A percentile compares a stretch with the other conserved stretches of the same genome.
phyloP scores from a whole-genome alignment of 2,113 vertebrate genomes.

The Excalfactoria chinensis region DNA sequence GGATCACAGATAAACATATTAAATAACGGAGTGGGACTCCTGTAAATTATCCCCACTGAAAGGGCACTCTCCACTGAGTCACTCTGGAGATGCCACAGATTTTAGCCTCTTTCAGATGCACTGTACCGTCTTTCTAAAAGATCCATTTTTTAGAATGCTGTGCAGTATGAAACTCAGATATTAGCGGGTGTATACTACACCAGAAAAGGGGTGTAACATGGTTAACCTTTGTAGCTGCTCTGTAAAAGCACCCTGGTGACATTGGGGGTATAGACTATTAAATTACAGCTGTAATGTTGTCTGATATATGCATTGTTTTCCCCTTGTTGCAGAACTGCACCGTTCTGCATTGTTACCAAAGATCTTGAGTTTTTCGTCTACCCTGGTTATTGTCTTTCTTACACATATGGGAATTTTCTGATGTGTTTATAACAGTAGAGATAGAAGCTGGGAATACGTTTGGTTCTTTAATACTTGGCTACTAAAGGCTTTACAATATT shows the following conservation, averaged over 20 bases:
- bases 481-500: background rate
- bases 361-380: background rate
- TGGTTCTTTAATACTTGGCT: background rate
- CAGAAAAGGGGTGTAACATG: background rate
- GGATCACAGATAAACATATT: background rate
- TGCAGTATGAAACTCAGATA: background rate
- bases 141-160: background rate
- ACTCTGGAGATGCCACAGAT: background rate
- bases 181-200: background rate
- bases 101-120: background rate
- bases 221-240: background rate
- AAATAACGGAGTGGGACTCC: background rate
- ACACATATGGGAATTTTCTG: background rate
- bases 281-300: background rate
- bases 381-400: background rate
- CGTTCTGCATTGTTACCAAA: background rate
- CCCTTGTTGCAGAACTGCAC: background rate
- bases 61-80: background rate
- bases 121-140: background rate
- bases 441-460: background rate
- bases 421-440: background rate
- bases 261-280: background rate
- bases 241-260: background rate
- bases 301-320: background rate
- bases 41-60: background rate